phyloP scores from a whole-genome alignment of 2,797 vertebrate species.

The Sus cebifrons region DNA sequence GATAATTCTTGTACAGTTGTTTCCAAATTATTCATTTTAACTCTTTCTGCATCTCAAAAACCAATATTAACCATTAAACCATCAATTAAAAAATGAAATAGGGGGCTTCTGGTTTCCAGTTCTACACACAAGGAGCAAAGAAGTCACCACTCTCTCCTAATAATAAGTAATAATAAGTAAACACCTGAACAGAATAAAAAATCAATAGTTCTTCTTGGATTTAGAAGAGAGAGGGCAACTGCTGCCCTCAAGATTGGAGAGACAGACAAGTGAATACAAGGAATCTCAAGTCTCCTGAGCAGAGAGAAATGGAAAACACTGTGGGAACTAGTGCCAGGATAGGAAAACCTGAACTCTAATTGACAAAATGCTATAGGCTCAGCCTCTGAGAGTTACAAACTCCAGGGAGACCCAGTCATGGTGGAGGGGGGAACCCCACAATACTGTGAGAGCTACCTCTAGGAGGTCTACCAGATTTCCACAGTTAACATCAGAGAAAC shows the following conservation, averaged over 20 bases:
- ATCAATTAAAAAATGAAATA: constrained; percentile 36
- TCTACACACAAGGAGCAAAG: background rate
- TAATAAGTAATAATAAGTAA: background rate
- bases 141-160: background rate
- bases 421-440: too few relatives aligned
- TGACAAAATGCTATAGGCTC: background rate
- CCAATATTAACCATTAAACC: background rate
- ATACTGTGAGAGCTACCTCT: background rate
- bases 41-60: background rate
- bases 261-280: background rate
- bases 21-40: constrained; percentile 45
- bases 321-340: background rate
- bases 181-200: background rate
- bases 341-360: background rate
- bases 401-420: background rate
- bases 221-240: background rate
- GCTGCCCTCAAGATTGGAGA: background rate
- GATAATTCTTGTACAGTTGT: background rate
- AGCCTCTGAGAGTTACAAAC: background rate
- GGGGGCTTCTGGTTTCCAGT: background rate
- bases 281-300: background rate
- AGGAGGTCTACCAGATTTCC: background rate
- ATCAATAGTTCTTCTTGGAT: background rate
- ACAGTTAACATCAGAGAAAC: background rate
- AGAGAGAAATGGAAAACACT: background rate